phyloP scores from a whole-genome alignment of 2,797 vertebrate genomes.

The Hydrophis major region DNA sequence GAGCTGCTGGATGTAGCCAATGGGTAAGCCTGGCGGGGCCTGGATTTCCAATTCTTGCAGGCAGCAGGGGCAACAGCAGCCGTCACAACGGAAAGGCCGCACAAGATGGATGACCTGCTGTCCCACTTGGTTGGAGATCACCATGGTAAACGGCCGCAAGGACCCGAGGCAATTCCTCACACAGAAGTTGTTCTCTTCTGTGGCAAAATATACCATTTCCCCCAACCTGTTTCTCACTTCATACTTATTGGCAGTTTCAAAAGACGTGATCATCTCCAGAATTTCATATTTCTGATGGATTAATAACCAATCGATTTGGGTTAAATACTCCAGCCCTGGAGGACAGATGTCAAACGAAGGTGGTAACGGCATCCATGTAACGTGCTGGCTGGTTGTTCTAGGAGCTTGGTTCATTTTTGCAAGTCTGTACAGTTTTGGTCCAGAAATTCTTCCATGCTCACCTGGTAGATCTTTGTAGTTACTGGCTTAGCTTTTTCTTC shows the following conservation, averaged over 20 bases:
- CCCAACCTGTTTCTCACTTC: slow-evolving; percentile 81
- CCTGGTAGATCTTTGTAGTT: not conserved
- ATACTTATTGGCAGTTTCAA: slow-evolving; percentile 87
- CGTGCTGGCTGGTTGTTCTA: not conserved
- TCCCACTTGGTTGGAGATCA: slow-evolving; percentile 78
- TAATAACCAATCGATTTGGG: not conserved
- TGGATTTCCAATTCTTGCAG: slow-evolving; percentile 90
- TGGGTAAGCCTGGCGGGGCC: slow-evolving; percentile 81
- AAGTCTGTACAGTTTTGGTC: not conserved
- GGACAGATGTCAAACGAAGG: not conserved
- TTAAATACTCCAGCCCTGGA: slow-evolving; percentile 7
- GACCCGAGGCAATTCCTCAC: slow-evolving; percentile 81
- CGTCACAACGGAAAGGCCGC: slow-evolving; percentile 80
- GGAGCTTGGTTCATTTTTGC: not conserved
- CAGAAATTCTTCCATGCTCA: not conserved
- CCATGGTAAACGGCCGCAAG: slow-evolving; percentile 79
- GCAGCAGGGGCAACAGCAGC: slow-evolving; percentile 83
- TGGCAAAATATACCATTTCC: slow-evolving; percentile 83
- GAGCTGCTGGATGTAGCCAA: slow-evolving; percentile 85
- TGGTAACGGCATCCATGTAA: not conserved
- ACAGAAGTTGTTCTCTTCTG: slow-evolving; percentile 81
- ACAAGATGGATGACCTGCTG: slow-evolving; percentile 77
- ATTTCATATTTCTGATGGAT: not conserved
- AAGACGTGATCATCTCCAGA: slow-evolving; percentile 61
- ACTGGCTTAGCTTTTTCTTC: not conserved